Conservation (phyloP, 2,888 invertebrate genomes). For the Pollenia amentaria region DNA sequence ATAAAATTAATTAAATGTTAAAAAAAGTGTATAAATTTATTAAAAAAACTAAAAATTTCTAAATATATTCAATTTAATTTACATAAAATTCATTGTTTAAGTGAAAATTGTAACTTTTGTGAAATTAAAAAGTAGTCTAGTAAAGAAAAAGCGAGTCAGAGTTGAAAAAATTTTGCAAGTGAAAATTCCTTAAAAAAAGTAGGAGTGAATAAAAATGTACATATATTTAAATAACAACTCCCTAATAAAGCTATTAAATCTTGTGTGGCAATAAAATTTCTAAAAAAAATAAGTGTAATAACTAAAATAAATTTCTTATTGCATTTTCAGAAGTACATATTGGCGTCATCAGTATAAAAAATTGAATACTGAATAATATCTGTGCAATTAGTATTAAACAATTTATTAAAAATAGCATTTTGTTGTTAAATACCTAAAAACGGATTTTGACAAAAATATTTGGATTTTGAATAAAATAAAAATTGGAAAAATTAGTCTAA, state of each 20-base stretch:
- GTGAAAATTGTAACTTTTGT: slow-evolving; percentile 36
- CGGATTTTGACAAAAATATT: neutral
- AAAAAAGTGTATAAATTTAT: slow-evolving; percentile 49
- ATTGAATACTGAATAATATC: neutral
- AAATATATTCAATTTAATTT: neutral
- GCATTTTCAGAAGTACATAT: slow-evolving; percentile 55
- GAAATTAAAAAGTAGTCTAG: slow-evolving; percentile 27
- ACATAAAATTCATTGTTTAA: slow-evolving; percentile 31
- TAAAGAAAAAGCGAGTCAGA: slow-evolving; percentile 63
- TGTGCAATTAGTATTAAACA: slow-evolving; percentile 31
- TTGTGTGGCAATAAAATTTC: neutral
- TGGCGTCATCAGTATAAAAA: slow-evolving; percentile 61
- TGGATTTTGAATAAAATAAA: slow-evolving; percentile 34
- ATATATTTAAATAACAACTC: slow-evolving; percentile 4
- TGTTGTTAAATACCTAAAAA: neutral
- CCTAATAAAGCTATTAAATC: neutral
- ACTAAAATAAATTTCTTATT: slow-evolving; percentile 28
- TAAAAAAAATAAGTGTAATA: slow-evolving; percentile 16
- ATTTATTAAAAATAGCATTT: neutral
- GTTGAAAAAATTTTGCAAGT: slow-evolving; percentile 57
- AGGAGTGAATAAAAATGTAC: slow-evolving; percentile 17
- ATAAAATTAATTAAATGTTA: slow-evolving; percentile 65
- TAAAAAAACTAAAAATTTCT: slow-evolving; percentile 19
- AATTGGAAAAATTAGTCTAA: slow-evolving; percentile 47
- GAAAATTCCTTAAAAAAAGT: slow-evolving; percentile 50